phyloP scores from a whole-genome alignment of 2,888 invertebrate genomes.

The Plagiodera versicolora region DNA sequence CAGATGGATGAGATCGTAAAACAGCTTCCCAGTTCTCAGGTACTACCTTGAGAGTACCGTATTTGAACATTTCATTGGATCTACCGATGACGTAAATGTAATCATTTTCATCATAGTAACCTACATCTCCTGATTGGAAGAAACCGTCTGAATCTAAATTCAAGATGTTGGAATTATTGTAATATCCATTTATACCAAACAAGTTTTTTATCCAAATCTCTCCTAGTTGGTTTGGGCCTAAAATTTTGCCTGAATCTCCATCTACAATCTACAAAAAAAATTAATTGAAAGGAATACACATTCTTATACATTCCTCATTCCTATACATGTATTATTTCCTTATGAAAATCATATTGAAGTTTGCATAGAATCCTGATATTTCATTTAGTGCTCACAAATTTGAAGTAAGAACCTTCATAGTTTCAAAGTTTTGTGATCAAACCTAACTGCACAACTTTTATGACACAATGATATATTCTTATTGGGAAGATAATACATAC shows the following conservation, averaged over 20 bases:
- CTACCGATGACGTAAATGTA: conserved; percentile 42
- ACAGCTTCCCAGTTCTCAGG: conserved; percentile 40
- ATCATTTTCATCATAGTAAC: conserved; percentile 42
- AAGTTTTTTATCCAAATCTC: conserved; percentile 57
- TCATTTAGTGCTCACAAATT: no score
- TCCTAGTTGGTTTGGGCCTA: conserved; percentile 56
- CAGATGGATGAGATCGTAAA: conserved; percentile 38
- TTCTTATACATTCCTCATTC: background rate
- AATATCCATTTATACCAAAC: conserved; percentile 51
- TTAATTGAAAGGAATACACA: no score
- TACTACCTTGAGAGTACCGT: conserved; percentile 44
- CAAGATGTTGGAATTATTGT: conserved; percentile 36
- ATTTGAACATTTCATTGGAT: conserved; percentile 45
- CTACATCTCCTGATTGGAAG: conserved; percentile 43
- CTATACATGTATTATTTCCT: no score
- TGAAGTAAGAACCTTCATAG: no score
- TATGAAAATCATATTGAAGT: no score
- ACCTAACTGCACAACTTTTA: no score
- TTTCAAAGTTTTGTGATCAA: no score
- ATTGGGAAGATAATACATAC: conserved; percentile 14
- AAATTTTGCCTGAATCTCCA: conserved; percentile 51
- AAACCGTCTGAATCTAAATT: conserved; percentile 41
- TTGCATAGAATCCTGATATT: no score
- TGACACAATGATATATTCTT: no score
- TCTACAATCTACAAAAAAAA: conserved; percentile 52